These are phyloP conservation scores for Yasuhikotakia modesta DNA, from an alignment of 2,797 vertebrate genomes.

Conservation along the genomic window DNA sequence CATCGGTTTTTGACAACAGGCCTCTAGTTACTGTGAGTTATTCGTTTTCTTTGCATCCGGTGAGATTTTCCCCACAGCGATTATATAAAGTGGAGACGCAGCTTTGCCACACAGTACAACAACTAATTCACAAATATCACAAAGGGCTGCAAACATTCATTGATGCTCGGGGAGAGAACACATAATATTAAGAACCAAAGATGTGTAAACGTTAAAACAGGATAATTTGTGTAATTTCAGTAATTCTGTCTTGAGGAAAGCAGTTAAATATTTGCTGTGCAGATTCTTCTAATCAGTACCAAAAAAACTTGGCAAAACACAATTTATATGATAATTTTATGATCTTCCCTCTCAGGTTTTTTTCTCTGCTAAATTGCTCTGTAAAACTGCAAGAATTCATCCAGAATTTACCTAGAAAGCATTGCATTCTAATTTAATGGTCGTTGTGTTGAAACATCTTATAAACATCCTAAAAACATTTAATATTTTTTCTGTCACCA, in stretches of 20 bases:
- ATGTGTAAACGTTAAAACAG: not conserved
- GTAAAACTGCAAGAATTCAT: no score
- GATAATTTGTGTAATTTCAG: not conserved
- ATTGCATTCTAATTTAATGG: not conserved
- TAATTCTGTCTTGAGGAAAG: not conserved
- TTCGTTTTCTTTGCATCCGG: constrained; percentile 4
- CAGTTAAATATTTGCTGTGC: not conserved
- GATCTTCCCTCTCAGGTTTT: not conserved
- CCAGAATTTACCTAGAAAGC: no score
- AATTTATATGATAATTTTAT: not conserved
- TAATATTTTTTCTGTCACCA: not conserved
- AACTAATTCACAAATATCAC: constrained; percentile 5
- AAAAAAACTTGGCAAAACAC: not conserved
- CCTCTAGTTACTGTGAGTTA: constrained; percentile 4
- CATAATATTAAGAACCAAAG: not conserved
- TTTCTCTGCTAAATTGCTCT: not conserved
- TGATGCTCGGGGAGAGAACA: not conserved
- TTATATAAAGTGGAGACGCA: not conserved
- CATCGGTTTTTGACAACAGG: not conserved
- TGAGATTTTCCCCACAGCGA: not conserved
- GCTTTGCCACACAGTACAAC: not conserved
- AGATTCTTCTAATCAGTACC: not conserved
- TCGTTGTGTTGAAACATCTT: not conserved
- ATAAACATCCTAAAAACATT: not conserved
- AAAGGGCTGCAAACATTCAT: not conserved